A percentile compares a stretch with the other conserved stretches of the same genome.
These are phyloP conservation scores for Aphidius colemani DNA, from an alignment of 2,888 invertebrate species.

Conservation along the genomic window DNA sequence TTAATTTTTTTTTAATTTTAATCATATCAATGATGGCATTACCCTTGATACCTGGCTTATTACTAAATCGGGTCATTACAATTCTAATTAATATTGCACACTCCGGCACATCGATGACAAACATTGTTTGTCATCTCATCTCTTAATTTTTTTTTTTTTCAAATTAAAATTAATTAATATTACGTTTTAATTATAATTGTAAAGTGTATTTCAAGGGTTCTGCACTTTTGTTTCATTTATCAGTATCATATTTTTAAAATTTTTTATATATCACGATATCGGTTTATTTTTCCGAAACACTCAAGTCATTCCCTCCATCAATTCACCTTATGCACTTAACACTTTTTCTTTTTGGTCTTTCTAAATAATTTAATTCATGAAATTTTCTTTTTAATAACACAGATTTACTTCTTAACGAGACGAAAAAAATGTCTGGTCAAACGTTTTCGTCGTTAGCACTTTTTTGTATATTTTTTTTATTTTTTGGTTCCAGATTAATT, in stretches of 20 bases:
- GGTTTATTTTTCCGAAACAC: not conserved
- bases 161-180: no score
- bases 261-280: conserved; percentile 8
- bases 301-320: conserved; percentile 9
- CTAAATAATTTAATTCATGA: no score
- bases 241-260: not conserved
- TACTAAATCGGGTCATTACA: conserved; percentile 30
- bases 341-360: conserved; percentile 16
- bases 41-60: conserved; percentile 37
- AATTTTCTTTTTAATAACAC: no score
- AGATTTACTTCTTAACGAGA: no score
- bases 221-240: not conserved
- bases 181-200: no score
- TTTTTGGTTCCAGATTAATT: no score
- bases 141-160: conserved; percentile 7
- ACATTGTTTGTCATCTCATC: not conserved
- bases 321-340: conserved; percentile 2
- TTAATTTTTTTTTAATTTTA: conserved; percentile 25
- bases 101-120: conserved; percentile 52
- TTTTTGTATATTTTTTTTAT: no score
- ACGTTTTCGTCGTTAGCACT: no score
- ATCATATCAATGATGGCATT: conserved; percentile 32
- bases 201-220: conserved; percentile 5
- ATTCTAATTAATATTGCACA: conserved; percentile 58
- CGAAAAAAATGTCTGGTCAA: no score